Evolutionary conservation across 2,797 vertebrate species (phyloP).

Genomic region (Emys orbicularis): DNA sequence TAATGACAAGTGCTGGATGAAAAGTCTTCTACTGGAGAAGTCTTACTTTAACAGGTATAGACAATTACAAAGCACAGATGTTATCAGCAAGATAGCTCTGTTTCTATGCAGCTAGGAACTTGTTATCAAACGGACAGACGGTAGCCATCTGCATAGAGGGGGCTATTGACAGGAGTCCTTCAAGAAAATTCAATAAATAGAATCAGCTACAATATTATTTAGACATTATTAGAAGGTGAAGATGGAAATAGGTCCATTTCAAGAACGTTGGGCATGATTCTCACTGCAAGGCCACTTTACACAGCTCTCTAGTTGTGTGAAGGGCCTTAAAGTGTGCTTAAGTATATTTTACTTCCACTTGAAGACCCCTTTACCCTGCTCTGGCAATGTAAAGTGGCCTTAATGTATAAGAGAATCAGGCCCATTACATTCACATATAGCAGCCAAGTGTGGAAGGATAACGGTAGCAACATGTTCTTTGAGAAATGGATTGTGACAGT

Average conservation of each 20-base stretch:
- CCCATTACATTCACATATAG: not conserved
- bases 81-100: not conserved
- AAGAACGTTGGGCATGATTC: not conserved
- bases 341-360: not conserved
- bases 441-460: not conserved
- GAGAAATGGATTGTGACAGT: not conserved
- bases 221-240: not conserved
- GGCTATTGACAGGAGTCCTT: not conserved
- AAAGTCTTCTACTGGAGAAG: not conserved
- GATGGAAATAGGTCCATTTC: not conserved
- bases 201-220: not conserved
- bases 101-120: accelerated
- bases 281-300: not conserved
- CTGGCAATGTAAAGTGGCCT: not conserved
- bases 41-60: not conserved
- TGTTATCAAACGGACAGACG: not conserved
- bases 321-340: not conserved
- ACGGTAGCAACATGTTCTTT: not conserved
- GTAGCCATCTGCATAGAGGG: not conserved
- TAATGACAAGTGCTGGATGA: not conserved
- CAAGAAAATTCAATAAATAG: not conserved
- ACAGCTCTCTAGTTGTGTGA: not conserved
- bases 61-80: not conserved
- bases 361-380: not conserved
- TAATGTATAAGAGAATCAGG: not conserved